Evolutionary conservation across 1,140 invertebrate genomes (phyloP).

Genomic region (Platorchestia sp.): DNA sequence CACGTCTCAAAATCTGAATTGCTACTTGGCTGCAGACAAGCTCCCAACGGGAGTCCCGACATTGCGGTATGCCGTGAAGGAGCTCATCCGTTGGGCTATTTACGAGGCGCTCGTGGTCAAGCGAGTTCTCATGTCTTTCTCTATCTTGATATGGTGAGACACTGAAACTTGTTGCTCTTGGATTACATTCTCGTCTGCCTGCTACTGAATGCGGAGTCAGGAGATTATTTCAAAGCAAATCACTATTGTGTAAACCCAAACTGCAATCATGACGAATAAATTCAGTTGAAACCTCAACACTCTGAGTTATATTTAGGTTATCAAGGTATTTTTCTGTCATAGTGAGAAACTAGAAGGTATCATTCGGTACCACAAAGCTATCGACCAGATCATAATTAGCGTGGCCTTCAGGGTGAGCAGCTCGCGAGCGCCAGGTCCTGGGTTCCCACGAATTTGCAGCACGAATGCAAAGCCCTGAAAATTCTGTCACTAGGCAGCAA

Average conservation of each 20-base stretch:
- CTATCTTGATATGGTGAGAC: background rate
- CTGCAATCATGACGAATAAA: background rate
- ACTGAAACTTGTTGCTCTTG: background rate
- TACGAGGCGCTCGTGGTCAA: background rate
- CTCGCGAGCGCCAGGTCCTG: too few relatives aligned
- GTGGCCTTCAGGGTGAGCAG: too few relatives aligned
- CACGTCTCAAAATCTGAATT: too few relatives aligned
- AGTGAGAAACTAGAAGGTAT: too few relatives aligned
- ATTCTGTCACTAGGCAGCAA: too few relatives aligned
- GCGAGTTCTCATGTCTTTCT: background rate
- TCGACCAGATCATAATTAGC: too few relatives aligned
- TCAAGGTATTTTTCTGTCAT: too few relatives aligned
- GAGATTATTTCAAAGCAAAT: background rate
- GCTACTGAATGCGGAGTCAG: background rate
- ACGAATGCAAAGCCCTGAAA: too few relatives aligned
- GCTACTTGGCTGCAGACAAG: too few relatives aligned
- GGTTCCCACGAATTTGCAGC: too few relatives aligned
- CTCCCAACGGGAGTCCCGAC: too few relatives aligned
- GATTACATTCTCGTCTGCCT: background rate
- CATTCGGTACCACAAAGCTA: too few relatives aligned
- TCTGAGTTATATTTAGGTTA: background rate
- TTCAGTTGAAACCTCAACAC: background rate
- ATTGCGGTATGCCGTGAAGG: background rate
- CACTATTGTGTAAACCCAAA: background rate
- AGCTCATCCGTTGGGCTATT: background rate